Conservation (phyloP, 2,888 invertebrate genomes). For the Coleophora deauratella region DNA sequence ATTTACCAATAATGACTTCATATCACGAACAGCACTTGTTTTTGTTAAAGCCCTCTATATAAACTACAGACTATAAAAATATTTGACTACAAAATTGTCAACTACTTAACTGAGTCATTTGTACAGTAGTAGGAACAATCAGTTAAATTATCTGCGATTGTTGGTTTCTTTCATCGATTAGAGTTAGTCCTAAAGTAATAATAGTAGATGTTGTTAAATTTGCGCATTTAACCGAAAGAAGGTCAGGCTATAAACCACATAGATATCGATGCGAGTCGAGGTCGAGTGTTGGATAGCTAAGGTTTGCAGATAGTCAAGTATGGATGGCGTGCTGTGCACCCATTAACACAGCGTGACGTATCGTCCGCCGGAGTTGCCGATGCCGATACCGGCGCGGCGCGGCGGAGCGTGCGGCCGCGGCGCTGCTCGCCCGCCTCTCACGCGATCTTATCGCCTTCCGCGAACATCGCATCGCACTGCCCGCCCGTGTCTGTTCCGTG, state of each 20-base stretch:
- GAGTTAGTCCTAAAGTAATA: too few species aligned
- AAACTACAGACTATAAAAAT: too few species aligned
- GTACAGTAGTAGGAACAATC: too few species aligned
- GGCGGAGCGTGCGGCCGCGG: conserved; percentile 24
- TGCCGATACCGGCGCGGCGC: conserved; percentile 30
- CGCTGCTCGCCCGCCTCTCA: conserved; percentile 48
- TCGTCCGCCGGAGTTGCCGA: conserved; percentile 46
- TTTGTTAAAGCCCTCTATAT: too few species aligned
- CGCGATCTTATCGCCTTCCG: conserved; percentile 71
- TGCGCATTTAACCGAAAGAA: neutral
- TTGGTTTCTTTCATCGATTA: too few species aligned
- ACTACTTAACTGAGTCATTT: too few species aligned
- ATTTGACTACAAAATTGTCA: too few species aligned
- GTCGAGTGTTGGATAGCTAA: conserved; percentile 24
- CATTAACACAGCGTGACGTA: conserved; percentile 73
- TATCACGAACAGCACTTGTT: neutral
- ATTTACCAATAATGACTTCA: conserved; percentile 1
- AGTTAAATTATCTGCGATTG: too few species aligned
- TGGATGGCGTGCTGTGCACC: conserved; percentile 63
- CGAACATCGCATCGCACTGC: conserved; percentile 65
- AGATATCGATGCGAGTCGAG: conserved; percentile 3
- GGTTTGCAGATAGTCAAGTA: conserved; percentile 59
- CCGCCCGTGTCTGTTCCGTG: conserved; percentile 59
- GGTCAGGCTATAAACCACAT: conserved; percentile 1
- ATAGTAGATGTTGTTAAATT: too few species aligned